Evolutionary conservation across 2,797 vertebrate genomes (phyloP).

Genomic region (Cottoperca gobio): DNA sequence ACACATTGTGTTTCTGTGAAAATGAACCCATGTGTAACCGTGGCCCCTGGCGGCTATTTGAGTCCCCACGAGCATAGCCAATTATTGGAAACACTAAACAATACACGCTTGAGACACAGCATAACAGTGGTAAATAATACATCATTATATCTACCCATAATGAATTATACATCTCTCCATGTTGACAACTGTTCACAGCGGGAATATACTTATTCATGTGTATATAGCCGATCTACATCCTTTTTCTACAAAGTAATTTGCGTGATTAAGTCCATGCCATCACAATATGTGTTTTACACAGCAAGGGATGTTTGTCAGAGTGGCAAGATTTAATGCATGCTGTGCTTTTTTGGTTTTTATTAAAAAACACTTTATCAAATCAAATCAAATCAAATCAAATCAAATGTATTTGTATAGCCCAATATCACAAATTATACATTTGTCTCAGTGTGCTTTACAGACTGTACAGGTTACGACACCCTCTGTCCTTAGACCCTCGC

Average conservation of each 20-base stretch:
- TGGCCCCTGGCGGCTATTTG: constrained; percentile 11
- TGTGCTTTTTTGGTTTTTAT: too few relatives aligned
- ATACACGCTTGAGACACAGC: constrained; percentile 43
- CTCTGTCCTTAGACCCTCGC: too few relatives aligned
- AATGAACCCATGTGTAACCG: constrained; percentile 20
- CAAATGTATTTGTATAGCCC: too few relatives aligned
- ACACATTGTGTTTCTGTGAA: constrained; percentile 21
- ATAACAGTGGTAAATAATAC: constrained; percentile 74
- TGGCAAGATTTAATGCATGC: constrained; percentile 35
- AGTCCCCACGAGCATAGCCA: constrained; percentile 29
- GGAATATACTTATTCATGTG: constrained; percentile 56
- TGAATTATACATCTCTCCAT: constrained; percentile 75
- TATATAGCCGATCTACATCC: constrained; percentile 7
- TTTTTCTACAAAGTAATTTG: constrained; percentile 53
- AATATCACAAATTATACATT: too few relatives aligned
- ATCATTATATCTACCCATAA: constrained; percentile 63
- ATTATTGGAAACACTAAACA: constrained; percentile 60
- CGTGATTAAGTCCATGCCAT: constrained; percentile 58
- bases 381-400: too few relatives aligned
- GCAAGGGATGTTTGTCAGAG: constrained; percentile 34
- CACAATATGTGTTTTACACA: constrained; percentile 54
- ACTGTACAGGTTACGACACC: too few relatives aligned
- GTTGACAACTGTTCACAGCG: constrained; percentile 74
- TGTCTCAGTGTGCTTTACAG: too few relatives aligned
- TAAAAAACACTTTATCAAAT: too few relatives aligned